Percentiles rank a stretch among this genome's conserved stretches.
phyloP scores from a whole-genome alignment of 2,888 invertebrate species.

The Orchesella flavescens region DNA sequence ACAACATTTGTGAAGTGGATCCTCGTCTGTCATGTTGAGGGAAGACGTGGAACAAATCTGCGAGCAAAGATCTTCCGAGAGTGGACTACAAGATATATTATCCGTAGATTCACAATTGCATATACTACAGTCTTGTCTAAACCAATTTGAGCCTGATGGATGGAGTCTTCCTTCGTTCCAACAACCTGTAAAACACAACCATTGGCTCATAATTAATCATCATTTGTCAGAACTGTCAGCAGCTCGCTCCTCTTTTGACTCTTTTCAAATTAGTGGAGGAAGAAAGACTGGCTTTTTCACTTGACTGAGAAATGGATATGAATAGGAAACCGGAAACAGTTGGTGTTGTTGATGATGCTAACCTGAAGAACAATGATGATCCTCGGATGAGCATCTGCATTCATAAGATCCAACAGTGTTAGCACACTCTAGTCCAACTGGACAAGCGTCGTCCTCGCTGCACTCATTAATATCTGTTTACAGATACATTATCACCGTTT shows the following conservation, averaged over 20 bases:
- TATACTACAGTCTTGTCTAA: constrained; percentile 72
- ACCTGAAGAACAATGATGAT: constrained; percentile 73
- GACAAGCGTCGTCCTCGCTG: constrained; percentile 84
- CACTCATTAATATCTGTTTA: constrained; percentile 88
- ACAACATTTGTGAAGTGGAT: constrained; percentile 67
- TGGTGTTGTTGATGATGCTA: constrained; percentile 47
- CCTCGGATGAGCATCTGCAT: constrained; percentile 80
- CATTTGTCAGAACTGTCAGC: constrained; percentile 34
- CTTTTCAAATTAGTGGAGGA: background rate
- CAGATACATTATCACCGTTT: background rate
- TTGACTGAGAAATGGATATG: background rate
- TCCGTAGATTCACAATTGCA: constrained; percentile 71
- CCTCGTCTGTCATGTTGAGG: constrained; percentile 57
- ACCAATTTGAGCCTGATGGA: constrained; percentile 70
- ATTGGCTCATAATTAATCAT: constrained; percentile 49
- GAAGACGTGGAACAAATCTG: constrained; percentile 67
- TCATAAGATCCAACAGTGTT: constrained; percentile 87
- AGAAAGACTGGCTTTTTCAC: background rate
- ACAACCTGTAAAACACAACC: constrained; percentile 78
- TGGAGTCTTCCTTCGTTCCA: constrained; percentile 79
- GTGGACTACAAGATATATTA: constrained; percentile 47
- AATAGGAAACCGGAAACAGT: background rate
- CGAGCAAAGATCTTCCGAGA: constrained; percentile 61
- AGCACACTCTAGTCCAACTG: constrained; percentile 84
- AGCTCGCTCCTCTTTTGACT: constrained; percentile 24